phyloP scores from a whole-genome alignment of 2,113 vertebrate species.

The Guaruba guarouba region DNA sequence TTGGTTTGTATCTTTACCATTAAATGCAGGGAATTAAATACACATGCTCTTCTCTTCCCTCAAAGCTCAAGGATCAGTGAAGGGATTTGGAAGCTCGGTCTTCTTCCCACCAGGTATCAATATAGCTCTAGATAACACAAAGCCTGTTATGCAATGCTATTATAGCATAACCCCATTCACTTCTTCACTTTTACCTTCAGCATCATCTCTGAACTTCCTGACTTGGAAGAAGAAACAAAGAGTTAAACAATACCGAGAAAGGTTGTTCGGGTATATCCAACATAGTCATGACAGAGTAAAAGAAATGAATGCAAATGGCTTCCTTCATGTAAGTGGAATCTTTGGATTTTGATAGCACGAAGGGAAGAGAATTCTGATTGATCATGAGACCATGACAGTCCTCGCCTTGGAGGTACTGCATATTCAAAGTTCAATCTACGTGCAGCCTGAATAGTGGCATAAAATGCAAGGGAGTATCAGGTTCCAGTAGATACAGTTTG shows the following conservation, averaged over 20 bases:
- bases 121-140: background rate
- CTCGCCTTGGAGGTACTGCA: background rate
- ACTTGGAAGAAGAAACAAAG: background rate
- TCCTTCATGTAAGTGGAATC: background rate
- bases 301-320: background rate
- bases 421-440: background rate
- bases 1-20: background rate
- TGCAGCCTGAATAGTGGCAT: background rate
- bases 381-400: background rate
- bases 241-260: background rate
- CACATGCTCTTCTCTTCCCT: background rate
- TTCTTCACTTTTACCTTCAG: background rate
- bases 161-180: too few relatives aligned
- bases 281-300: background rate
- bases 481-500: rapidly evolving
- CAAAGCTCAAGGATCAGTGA: background rate
- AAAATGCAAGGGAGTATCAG: background rate
- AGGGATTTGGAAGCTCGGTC: rapidly evolving
- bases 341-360: background rate
- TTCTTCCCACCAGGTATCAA: background rate
- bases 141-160: background rate
- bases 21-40: background rate
- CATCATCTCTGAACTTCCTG: background rate
- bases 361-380: background rate
- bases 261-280: background rate